These are phyloP conservation scores for Cervus canadensis DNA, from an alignment of 2,113 vertebrate species.

Conservation along the genomic window DNA sequence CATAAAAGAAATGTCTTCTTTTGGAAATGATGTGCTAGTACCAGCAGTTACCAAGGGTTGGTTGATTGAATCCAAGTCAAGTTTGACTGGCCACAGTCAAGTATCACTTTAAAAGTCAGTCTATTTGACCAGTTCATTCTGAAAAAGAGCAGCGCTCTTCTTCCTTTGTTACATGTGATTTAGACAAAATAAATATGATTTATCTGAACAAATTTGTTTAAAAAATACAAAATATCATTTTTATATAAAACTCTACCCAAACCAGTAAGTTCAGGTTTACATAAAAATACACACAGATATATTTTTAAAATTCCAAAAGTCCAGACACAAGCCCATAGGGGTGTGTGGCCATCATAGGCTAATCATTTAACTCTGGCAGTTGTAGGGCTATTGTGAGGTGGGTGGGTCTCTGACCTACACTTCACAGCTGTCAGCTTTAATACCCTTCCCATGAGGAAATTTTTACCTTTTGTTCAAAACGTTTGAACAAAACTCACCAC, in stretches of 20 bases:
- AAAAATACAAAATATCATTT: constrained; percentile 41
- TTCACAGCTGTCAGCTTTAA: constrained; percentile 19
- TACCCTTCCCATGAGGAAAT: constrained; percentile 45
- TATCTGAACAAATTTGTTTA: not conserved
- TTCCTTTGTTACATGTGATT: not conserved
- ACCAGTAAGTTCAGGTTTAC: constrained; percentile 43
- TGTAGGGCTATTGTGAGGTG: not conserved
- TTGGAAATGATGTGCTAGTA: constrained; percentile 2
- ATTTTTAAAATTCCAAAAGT: constrained; percentile 15
- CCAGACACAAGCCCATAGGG: constrained; percentile 31
- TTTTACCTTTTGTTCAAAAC: constrained; percentile 45
- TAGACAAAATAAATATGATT: constrained; percentile 27
- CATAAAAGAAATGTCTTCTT: not conserved
- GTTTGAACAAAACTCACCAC: constrained; percentile 62
- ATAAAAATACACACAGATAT: constrained; percentile 33
- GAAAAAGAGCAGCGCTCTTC: not conserved
- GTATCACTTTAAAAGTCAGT: constrained; percentile 22
- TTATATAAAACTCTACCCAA: constrained; percentile 51
- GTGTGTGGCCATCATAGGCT: not conserved
- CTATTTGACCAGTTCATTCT: not conserved
- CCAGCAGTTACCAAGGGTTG: not conserved
- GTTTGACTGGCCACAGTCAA: not conserved
- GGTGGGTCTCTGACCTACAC: constrained; percentile 34
- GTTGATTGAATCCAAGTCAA: not conserved
- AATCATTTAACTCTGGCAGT: not conserved